phyloP scores from a whole-genome alignment of 1,140 invertebrate genomes.

The Diuraphis noxia region DNA sequence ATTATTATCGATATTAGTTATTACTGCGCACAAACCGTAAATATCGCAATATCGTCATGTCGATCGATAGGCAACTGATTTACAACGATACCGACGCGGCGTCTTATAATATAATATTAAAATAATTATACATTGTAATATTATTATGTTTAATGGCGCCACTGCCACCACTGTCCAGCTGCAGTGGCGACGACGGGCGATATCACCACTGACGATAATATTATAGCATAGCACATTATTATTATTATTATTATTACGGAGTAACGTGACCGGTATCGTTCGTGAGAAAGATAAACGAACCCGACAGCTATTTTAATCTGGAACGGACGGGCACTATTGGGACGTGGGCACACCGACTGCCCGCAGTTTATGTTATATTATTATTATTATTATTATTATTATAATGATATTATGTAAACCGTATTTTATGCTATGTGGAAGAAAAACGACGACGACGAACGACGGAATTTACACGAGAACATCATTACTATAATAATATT shows the following conservation, averaged over 20 bases:
- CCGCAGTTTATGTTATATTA: not conserved
- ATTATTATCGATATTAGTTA: not conserved
- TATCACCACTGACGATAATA: not conserved
- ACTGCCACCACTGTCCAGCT: not conserved
- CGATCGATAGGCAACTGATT: not conserved
- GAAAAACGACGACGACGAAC: not conserved
- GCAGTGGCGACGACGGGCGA: not conserved
- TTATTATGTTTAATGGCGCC: not conserved
- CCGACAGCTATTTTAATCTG: constrained; percentile 34
- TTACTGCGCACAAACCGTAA: not conserved
- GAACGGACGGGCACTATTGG: constrained; percentile 16
- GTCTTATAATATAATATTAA: not conserved
- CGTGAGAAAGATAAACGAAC: constrained; percentile 42
- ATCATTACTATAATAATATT: not conserved
- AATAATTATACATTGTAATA: not conserved
- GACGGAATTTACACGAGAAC: constrained; percentile 3
- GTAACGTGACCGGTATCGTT: constrained; percentile 39
- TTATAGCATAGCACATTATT: not conserved
- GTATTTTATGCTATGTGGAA: not conserved
- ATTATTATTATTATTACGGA: not conserved
- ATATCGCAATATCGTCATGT: not conserved
- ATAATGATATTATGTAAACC: not conserved
- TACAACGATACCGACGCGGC: not conserved
- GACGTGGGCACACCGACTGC: not conserved
- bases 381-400: not conserved